Evolutionary conservation across 1,140 invertebrate genomes (phyloP), one percentile per base, ranked within the genome.

Genomic region (Drosophila nasuta): DNA sequence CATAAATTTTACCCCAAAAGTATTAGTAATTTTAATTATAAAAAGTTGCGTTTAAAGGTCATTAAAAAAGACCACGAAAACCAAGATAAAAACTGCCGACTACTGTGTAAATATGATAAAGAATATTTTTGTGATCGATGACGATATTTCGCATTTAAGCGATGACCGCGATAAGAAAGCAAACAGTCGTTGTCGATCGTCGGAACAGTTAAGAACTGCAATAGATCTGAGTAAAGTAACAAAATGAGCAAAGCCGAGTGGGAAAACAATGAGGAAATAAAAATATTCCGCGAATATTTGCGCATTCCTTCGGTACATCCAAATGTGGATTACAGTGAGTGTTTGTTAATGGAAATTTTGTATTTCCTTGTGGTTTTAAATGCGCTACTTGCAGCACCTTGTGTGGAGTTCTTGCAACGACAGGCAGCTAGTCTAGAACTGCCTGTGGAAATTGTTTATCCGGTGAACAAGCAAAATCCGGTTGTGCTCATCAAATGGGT

Each of bases 291-390:
- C 28, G 95, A 97, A 91, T 98, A 98, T 93, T 91, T 98, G 30
- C 93, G 94, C 66, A 96, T 97, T 56, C 96, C 96, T 1, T 96
- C 96, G 5, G 96, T 97, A 3, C 97, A 98, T 71, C 97, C 97
- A 0, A 93, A 96, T 91, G 93, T 97, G 28, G 94, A 98, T 93
- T 98, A 98, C 93, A 79, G 82, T 88, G 68, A 67, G 79, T 6
- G 0, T 0, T 13, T 13, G 13, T 13, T 13, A 54, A 13, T 71
- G 35, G 28, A 11, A 41, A 41, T 1, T 25, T 1, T 38, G 13
- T 15, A 3, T 25, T 30, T 17, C n/a, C 11, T 25, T 20, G 28
- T 7, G 30, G 5, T 60, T 33, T 5, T 10, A 35, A 67, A 41
- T 10, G 45, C n/a, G 49, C 60, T 54, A 11, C 52, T 63, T 48